Conservation (phyloP, 2,113 vertebrate genomes). For the Vombatus ursinus region DNA sequence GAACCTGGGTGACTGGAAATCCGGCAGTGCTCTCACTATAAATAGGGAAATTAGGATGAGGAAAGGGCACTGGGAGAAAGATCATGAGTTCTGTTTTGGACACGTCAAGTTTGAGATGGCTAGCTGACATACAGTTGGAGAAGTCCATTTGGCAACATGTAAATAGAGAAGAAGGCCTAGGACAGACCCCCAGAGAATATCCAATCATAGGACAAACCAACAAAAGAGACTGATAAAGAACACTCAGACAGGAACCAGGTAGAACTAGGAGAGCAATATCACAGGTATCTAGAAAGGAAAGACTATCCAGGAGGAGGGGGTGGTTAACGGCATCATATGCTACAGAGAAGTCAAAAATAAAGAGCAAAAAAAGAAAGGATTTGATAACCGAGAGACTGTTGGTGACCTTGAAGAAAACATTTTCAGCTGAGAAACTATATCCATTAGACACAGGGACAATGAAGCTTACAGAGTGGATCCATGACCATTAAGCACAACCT, state of each 20-base stretch:
- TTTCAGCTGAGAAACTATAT: not conserved
- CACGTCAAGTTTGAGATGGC: not conserved
- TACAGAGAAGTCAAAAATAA: not conserved
- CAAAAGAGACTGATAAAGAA: not conserved
- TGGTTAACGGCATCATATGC: not conserved
- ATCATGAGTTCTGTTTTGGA: not conserved
- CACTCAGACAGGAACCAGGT: not conserved
- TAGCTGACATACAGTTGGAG: not conserved
- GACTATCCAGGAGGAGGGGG: not conserved
- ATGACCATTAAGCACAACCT: not conserved
- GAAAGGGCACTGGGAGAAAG: not conserved
- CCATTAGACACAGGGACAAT: not conserved
- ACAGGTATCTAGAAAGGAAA: not conserved
- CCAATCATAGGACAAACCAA: not conserved
- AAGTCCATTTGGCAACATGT: not conserved
- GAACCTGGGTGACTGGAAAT: not conserved
- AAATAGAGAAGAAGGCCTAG: not conserved
- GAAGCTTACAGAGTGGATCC: not conserved
- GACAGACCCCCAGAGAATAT: not conserved
- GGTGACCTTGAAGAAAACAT: not conserved
- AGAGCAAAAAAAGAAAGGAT: not conserved
- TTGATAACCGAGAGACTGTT: not conserved
- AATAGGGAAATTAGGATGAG: not conserved
- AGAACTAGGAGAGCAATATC: not conserved
- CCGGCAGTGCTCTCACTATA: not conserved